These are phyloP conservation scores for Paramuricea clavata DNA, from an alignment of 92 coral and sea anemone genomes.

Conservation along the genomic window DNA sequence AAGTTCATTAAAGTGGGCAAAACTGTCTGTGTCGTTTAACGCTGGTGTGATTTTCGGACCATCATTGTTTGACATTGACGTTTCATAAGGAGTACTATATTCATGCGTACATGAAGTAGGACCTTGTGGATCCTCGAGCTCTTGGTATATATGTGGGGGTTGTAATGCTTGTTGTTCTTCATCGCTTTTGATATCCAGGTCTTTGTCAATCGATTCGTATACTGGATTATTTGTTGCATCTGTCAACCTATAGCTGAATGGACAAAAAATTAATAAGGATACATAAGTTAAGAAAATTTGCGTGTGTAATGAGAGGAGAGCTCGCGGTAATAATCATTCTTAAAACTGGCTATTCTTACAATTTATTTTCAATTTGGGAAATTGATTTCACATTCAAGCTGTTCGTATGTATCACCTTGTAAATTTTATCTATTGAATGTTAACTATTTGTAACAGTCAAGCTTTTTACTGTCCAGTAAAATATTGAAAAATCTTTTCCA, in stretches of 20 bases:
- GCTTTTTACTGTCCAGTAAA: background rate
- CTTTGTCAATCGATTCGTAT: background rate
- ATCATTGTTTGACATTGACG: background rate
- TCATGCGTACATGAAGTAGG: background rate
- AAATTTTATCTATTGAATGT: too few relatives aligned
- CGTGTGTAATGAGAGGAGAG: background rate
- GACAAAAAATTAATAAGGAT: background rate
- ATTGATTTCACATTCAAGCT: too few relatives aligned
- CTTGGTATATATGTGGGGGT: background rate
- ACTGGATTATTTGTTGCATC: background rate
- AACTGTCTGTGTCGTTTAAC: background rate
- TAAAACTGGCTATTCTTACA: too few relatives aligned
- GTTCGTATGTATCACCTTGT: too few relatives aligned
- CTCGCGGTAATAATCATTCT: too few relatives aligned
- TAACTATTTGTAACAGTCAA: too few relatives aligned
- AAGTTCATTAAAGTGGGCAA: constrained; percentile 4
- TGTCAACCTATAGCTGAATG: background rate
- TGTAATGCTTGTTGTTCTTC: background rate
- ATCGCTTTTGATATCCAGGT: background rate
- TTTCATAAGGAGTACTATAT: background rate
- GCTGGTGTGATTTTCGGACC: background rate
- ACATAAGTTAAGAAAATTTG: background rate
- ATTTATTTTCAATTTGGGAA: too few relatives aligned
- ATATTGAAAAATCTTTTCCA: background rate
- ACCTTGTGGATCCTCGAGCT: background rate